Conservation (phyloP, 2,888 invertebrate genomes). For the Cylindroiulus punctatus region DNA sequence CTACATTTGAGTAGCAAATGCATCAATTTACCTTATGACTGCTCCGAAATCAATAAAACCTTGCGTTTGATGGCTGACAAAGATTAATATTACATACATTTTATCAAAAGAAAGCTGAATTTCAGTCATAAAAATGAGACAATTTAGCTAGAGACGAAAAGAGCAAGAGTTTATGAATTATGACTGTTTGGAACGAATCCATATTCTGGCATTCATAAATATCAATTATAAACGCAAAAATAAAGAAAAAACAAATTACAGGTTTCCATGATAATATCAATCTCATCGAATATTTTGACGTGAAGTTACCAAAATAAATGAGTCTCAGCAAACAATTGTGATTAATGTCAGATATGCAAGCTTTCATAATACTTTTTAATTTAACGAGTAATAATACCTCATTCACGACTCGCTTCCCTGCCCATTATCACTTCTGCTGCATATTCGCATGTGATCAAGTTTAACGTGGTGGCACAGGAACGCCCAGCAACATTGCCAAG, state of each 20-base stretch:
- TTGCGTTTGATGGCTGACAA: neutral
- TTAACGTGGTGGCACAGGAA: no score
- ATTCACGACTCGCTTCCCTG: no score
- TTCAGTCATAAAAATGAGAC: neutral
- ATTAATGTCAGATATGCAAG: no score
- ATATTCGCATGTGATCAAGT: neutral
- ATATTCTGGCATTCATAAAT: neutral
- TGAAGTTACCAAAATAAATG: neutral
- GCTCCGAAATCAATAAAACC: neutral
- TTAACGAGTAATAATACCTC: no score
- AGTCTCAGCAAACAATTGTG: no score
- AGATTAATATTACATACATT: neutral
- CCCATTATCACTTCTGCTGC: no score
- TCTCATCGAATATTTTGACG: neutral
- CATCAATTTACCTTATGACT: neutral
- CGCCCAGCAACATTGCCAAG: neutral
- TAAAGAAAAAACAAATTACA: neutral
- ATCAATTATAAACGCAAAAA: slow-evolving; percentile 2
- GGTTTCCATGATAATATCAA: neutral
- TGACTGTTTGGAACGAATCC: slow-evolving; percentile 18
- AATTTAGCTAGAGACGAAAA: neutral
- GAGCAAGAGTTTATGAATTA: neutral
- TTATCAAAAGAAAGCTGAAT: slow-evolving; percentile 11
- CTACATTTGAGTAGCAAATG: neutral
- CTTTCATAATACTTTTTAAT: no score